A percentile compares a stretch with the other conserved stretches of the same genome.
These are phyloP conservation scores for Agrotis exclamationis DNA, from an alignment of 2,888 invertebrate genomes.

Conservation along the genomic window DNA sequence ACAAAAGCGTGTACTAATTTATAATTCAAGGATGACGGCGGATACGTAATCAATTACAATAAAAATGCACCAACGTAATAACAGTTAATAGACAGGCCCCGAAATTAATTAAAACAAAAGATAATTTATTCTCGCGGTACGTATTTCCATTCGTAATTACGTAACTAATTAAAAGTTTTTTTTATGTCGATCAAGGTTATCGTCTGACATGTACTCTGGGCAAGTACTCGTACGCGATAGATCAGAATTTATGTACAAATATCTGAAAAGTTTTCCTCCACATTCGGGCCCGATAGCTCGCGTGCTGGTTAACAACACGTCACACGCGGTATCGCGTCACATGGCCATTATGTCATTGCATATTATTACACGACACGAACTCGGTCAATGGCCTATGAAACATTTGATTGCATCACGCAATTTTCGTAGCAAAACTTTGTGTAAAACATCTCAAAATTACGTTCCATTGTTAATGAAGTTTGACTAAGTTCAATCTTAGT, in stretches of 20 bases:
- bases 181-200: conserved; percentile 39
- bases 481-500: conserved; percentile 74
- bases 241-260: conserved; percentile 10
- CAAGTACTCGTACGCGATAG: background rate
- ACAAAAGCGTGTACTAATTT: conserved; percentile 71
- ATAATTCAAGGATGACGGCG: conserved; percentile 71
- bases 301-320: conserved; percentile 63
- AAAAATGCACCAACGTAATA: conserved; percentile 63
- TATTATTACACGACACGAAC: conserved; percentile 69
- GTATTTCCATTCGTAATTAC: conserved; percentile 54
- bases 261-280: conserved; percentile 26
- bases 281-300: conserved; percentile 48
- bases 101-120: conserved; percentile 65
- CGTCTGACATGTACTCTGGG: conserved; percentile 2
- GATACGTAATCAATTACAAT: conserved; percentile 68
- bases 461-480: conserved; percentile 76
- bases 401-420: conserved; percentile 71
- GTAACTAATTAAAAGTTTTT: conserved; percentile 58
- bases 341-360: conserved; percentile 72
- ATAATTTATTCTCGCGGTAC: conserved; percentile 59
- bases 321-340: conserved; percentile 61
- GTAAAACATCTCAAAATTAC: conserved; percentile 68
- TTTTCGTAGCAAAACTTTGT: conserved; percentile 65
- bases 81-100: conserved; percentile 54
- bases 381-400: conserved; percentile 75